These are phyloP conservation scores for Phrynocephalus vlangalii DNA, from an alignment of 2,797 vertebrate genomes.

Conservation along the genomic window DNA sequence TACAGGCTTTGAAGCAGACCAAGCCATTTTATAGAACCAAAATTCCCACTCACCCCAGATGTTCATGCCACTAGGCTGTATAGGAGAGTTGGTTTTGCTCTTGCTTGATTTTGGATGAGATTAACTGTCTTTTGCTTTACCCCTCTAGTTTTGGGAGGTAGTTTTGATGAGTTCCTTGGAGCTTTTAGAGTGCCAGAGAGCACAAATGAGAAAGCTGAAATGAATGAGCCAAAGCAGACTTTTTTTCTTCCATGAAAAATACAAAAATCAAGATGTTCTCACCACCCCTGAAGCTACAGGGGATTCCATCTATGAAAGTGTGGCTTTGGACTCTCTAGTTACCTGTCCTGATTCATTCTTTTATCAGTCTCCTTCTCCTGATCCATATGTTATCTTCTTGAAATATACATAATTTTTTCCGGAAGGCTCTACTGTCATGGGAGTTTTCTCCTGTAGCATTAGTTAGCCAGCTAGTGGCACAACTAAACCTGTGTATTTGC, in stretches of 20 bases:
- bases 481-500: accelerated
- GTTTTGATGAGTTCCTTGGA: too few species aligned
- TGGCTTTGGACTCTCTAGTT: neutral
- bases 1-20: too few species aligned
- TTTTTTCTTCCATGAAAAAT: neutral
- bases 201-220: too few species aligned
- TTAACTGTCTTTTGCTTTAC: too few species aligned
- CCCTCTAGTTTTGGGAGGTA: too few species aligned
- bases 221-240: too few species aligned
- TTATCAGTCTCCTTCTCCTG: neutral
- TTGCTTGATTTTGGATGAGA: too few species aligned
- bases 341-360: neutral
- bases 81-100: too few species aligned
- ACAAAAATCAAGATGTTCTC: neutral
- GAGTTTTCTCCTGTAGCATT: neutral
- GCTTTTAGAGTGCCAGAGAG: too few species aligned
- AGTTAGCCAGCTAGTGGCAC: neutral
- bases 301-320: neutral
- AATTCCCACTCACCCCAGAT: too few species aligned
- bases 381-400: neutral
- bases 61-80: too few species aligned
- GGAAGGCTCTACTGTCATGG: neutral
- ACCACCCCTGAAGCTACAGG: neutral
- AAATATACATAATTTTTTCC: neutral
- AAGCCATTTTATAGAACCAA: too few species aligned